Conservation (phyloP, 2,888 invertebrate genomes). For the Epirrhoe tristata region DNA sequence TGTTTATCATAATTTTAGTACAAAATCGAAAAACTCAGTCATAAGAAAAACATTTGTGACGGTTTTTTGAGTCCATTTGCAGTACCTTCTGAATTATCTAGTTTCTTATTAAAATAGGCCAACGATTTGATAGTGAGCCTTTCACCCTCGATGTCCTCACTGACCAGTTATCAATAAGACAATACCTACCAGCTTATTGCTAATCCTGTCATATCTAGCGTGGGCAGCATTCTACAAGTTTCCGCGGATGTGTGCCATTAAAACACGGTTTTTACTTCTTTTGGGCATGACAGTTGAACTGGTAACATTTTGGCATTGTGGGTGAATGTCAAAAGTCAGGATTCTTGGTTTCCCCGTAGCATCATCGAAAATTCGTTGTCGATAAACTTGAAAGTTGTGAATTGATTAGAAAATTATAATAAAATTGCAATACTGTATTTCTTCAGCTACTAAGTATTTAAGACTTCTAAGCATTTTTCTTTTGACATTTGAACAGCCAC, state of each 20-base stretch:
- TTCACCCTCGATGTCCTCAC: neutral
- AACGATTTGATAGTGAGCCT: too few species aligned
- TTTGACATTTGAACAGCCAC: too few species aligned
- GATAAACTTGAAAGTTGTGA: slow-evolving; percentile 9
- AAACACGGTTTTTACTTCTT: slow-evolving; percentile 49
- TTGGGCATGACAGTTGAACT: slow-evolving; percentile 47
- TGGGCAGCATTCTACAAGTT: slow-evolving; percentile 60
- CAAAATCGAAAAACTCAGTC: too few species aligned
- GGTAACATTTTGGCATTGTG: slow-evolving; percentile 35
- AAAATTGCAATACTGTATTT: neutral
- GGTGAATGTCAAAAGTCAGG: slow-evolving; percentile 44
- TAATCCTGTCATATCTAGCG: slow-evolving; percentile 45
- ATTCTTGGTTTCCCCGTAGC: slow-evolving; percentile 17
- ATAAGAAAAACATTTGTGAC: too few species aligned
- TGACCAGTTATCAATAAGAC: slow-evolving; percentile 18
- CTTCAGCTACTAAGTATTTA: too few species aligned
- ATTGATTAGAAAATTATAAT: neutral
- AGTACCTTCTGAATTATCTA: too few species aligned
- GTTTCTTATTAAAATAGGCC: too few species aligned
- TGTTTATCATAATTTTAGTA: too few species aligned
- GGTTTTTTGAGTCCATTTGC: too few species aligned
- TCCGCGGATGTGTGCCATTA: slow-evolving; percentile 50
- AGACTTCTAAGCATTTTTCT: too few species aligned
- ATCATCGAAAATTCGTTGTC: neutral
- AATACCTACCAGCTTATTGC: slow-evolving; percentile 25